phyloP scores from a whole-genome alignment of 2,113 vertebrate genomes.

The Colossoma macropomum region DNA sequence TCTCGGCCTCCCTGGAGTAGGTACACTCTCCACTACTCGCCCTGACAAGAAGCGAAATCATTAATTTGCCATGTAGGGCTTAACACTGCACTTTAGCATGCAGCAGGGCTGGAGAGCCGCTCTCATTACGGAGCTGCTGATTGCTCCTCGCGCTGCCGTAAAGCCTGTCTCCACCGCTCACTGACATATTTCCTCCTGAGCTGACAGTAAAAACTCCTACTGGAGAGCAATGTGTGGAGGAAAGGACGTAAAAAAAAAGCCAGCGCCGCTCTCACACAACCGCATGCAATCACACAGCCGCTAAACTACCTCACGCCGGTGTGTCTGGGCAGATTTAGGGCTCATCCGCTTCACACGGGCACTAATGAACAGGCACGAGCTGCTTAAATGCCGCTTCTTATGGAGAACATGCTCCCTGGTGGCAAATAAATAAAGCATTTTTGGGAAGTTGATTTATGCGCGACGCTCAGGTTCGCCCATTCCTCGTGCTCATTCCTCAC shows the following conservation, averaged over 20 bases:
- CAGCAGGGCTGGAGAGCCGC: constrained; percentile 53
- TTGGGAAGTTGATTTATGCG: constrained; percentile 45
- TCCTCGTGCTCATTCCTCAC: neutral
- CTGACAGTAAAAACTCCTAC: constrained; percentile 68
- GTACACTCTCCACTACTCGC: constrained; percentile 46
- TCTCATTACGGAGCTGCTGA: constrained; percentile 75
- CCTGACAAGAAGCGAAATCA: constrained; percentile 70
- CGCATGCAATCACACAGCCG: constrained; percentile 48
- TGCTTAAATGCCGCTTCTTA: constrained; percentile 52
- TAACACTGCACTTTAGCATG: constrained; percentile 55
- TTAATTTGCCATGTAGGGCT: constrained; percentile 66
- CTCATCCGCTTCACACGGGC: constrained; percentile 44
- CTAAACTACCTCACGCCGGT: constrained; percentile 46
- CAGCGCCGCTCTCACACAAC: constrained; percentile 41
- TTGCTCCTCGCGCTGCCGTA: constrained; percentile 74
- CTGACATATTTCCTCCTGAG: constrained; percentile 71
- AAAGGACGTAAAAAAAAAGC: constrained; percentile 36
- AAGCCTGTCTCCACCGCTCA: constrained; percentile 65
- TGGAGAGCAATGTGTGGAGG: constrained; percentile 54
- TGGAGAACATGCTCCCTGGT: constrained; percentile 45
- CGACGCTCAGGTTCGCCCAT: neutral
- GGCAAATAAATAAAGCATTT: constrained; percentile 47
- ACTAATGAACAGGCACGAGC: constrained; percentile 51
- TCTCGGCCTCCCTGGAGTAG: constrained; percentile 18
- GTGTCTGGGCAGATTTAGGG: constrained; percentile 55